These are phyloP conservation scores for Lindbergichthys nudifrons DNA, from an alignment of 2,797 vertebrate genomes.

Conservation along the genomic window DNA sequence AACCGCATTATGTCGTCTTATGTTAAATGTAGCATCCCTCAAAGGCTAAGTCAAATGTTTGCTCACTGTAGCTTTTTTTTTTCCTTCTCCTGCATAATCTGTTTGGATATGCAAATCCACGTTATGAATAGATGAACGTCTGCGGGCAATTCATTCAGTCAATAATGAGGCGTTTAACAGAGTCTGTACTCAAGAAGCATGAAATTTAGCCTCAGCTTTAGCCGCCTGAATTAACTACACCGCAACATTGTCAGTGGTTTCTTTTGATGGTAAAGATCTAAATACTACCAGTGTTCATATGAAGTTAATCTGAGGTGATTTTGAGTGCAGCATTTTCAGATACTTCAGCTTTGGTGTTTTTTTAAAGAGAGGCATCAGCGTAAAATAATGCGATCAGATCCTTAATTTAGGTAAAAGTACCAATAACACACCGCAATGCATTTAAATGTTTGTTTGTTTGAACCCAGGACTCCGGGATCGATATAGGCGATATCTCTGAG, in stretches of 20 bases:
- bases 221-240: conserved; percentile 56
- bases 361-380: conserved; percentile 46
- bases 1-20: conserved; percentile 28
- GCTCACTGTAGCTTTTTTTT: conserved; percentile 46
- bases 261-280: conserved; percentile 57
- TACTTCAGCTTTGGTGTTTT: conserved; percentile 27
- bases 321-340: conserved; percentile 34
- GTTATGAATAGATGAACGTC: conserved; percentile 80
- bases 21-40: conserved; percentile 64
- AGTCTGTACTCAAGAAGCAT: conserved; percentile 71
- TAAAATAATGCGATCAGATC: not conserved
- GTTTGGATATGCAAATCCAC: conserved; percentile 77
- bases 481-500: conserved; percentile 95
- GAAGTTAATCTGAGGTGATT: conserved; percentile 22
- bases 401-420: not conserved
- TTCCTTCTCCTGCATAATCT: conserved; percentile 66
- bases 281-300: conserved; percentile 13
- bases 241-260: conserved; percentile 47
- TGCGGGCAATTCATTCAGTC: conserved; percentile 76
- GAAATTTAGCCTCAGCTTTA: conserved; percentile 68
- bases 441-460: conserved; percentile 18
- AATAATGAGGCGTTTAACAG: conserved; percentile 76
- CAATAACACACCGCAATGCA: not conserved
- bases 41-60: conserved; percentile 72
- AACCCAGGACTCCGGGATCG: conserved; percentile 93